Evolutionary conservation across 2,888 invertebrate species (phyloP).

Genomic region (Neocrepidodera transversa): DNA sequence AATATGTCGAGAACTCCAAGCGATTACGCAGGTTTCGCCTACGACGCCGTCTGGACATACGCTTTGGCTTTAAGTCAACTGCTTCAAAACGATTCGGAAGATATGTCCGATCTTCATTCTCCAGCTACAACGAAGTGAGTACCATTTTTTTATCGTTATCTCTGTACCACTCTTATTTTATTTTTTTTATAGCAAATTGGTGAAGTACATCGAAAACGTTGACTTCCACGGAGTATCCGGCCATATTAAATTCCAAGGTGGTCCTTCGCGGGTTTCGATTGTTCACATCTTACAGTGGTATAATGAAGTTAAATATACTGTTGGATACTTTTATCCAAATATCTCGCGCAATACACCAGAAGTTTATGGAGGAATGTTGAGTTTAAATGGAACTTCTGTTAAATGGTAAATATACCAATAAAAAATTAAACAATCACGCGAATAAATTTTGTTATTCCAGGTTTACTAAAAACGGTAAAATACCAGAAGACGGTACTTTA

Average conservation of each 20-base stretch:
- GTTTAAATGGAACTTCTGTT: conserved; percentile 65
- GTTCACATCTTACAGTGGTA: conserved; percentile 70
- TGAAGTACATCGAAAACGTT: conserved; percentile 68
- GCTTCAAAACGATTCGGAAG: conserved; percentile 67
- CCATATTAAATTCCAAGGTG: conserved; percentile 71
- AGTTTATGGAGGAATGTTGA: conserved; percentile 63
- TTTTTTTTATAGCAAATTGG: conserved; percentile 63
- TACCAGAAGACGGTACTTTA: conserved; percentile 73
- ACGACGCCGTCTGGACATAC: conserved; percentile 84
- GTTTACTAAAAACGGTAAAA: conserved; percentile 67
- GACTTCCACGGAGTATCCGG: conserved; percentile 80
- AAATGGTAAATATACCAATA: conserved; percentile 25
- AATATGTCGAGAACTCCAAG: conserved; percentile 63
- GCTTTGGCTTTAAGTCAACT: conserved; percentile 74
- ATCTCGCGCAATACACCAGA: conserved; percentile 60
- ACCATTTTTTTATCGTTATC: background rate
- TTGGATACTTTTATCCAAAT: conserved; percentile 69
- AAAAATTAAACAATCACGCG: background rate
- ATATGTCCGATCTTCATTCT: conserved; percentile 65
- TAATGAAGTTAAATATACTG: conserved; percentile 59
- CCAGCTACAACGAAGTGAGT: conserved; percentile 62
- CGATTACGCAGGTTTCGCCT: conserved; percentile 77
- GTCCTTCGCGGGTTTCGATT: conserved; percentile 70
- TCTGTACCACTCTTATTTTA: background rate
- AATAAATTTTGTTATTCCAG: conserved; percentile 58